phyloP scores from a whole-genome alignment of 1,140 invertebrate genomes.

The Caenorhabditis briggsae region DNA sequence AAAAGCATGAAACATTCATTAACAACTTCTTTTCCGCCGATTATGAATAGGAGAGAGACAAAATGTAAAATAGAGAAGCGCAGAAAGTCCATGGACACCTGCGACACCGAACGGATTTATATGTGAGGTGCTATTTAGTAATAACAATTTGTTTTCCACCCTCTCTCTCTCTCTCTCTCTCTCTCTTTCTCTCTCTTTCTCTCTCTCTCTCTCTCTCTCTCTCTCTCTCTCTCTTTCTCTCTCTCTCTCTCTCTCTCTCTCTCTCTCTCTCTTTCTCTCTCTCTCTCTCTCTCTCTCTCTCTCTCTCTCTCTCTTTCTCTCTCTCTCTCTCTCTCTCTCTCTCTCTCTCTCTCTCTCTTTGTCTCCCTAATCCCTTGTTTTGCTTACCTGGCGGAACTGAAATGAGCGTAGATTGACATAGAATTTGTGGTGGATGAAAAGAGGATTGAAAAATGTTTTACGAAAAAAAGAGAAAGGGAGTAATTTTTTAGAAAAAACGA shows the following conservation, averaged over 20 bases:
- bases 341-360: constrained; percentile 19
- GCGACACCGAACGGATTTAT: constrained; percentile 33
- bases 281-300: constrained; percentile 14
- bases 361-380: not conserved
- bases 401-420: constrained; percentile 25
- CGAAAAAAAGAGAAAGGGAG: not conserved
- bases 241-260: not conserved
- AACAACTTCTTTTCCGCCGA: constrained; percentile 25
- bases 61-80: not conserved
- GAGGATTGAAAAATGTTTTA: not conserved
- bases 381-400: constrained; percentile 21
- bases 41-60: constrained; percentile 3
- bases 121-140: constrained; percentile 44
- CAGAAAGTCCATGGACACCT: constrained; percentile 27
- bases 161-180: constrained; percentile 13
- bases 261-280: not conserved
- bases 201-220: not conserved
- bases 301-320: constrained; percentile 18
- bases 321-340: constrained; percentile 13
- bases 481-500: not conserved
- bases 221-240: not conserved
- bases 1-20: constrained; percentile 51
- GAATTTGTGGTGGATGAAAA: constrained; percentile 11
- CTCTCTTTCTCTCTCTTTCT: constrained; percentile 9
- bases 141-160: constrained; percentile 51